Base-by-base conservation (phyloP, 2,113 vertebrate genomes). In the Eidolon helvum region DNA sequence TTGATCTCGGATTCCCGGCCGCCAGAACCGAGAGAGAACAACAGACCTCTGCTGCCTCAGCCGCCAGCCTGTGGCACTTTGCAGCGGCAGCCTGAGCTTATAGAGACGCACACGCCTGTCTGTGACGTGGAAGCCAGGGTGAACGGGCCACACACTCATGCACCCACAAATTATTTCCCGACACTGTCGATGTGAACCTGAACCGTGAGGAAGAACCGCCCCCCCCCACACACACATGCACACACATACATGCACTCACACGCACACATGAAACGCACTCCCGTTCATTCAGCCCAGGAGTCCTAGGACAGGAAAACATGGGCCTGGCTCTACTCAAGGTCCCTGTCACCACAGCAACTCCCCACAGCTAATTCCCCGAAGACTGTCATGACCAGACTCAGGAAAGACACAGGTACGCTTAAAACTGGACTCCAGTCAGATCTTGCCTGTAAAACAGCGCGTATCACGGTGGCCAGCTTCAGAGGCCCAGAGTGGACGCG, bases 91-190 rank as follows among this genome's bases (percentile, higher is more conserved):
- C 38, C 33, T 19, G 3, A 61, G 6, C 19, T 48, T 4, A 24
- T 3, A 38, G 12, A 50, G n/a, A 28, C 2, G 6, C 12, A 14
- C 53, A 14, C 7, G 0, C 3, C 78, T 12, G 16, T 40, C 26
- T 2, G 0, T 4, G 12, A 61, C 26, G 7, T 15, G 19, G 43
- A 66, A 28, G 69, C 21, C 59, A 57, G 22, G 7, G 28, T 5
- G 1, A 14, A 28, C 48, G 28, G 8, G 24, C 83, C 55, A 43
- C 19, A 71, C 33, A 14, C 19, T n/a, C 21, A 33, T 30, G 40
- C 0, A 40, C n/a, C 7, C 28, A 1, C 21, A 40, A 30, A 26
- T 30, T 22, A n/a, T 10, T 61, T 53, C n/a, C 43, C 2, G 4
- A 40, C 19, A n/a, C 0, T 2, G 16, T 33, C 21, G 0, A 43